These are phyloP conservation scores for Halocynthia aurantium DNA, from an alignment of 23 tunicate species.

Conservation along the genomic window DNA sequence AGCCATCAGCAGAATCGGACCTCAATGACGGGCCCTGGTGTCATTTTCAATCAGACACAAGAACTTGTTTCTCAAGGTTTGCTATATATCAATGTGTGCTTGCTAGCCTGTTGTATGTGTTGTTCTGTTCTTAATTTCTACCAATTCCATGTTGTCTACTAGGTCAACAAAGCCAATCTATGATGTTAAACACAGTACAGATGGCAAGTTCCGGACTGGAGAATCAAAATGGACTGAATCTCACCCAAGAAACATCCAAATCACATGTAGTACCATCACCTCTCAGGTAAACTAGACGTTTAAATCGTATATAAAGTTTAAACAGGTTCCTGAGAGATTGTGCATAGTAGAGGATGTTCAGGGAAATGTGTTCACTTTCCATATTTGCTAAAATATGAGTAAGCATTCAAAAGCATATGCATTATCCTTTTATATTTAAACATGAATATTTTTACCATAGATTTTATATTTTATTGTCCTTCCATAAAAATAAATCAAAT, in stretches of 20 bases:
- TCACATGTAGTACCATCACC: neutral
- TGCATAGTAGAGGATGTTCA: too few relatives aligned
- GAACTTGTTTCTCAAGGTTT: neutral
- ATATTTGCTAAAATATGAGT: too few relatives aligned
- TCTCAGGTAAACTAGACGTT: too few relatives aligned
- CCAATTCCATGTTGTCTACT: neutral
- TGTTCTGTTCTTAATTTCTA: neutral
- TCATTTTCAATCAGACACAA: neutral
- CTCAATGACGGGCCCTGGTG: neutral
- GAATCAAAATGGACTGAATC: constrained; percentile 11
- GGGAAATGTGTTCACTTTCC: too few relatives aligned
- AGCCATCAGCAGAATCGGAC: neutral
- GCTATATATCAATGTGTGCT: neutral
- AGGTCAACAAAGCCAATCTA: neutral
- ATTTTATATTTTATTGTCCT: too few relatives aligned
- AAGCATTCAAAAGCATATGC: too few relatives aligned
- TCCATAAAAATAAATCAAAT: too few relatives aligned
- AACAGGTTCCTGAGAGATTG: too few relatives aligned
- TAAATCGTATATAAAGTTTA: too few relatives aligned
- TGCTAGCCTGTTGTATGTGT: neutral
- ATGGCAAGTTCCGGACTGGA: neutral
- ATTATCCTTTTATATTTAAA: too few relatives aligned
- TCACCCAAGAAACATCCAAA: constrained; percentile 7
- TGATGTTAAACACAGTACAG: neutral
- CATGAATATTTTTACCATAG: too few relatives aligned